These are phyloP conservation scores for Bovichtus variegatus DNA, from an alignment of 2,797 vertebrate genomes.

Conservation along the genomic window DNA sequence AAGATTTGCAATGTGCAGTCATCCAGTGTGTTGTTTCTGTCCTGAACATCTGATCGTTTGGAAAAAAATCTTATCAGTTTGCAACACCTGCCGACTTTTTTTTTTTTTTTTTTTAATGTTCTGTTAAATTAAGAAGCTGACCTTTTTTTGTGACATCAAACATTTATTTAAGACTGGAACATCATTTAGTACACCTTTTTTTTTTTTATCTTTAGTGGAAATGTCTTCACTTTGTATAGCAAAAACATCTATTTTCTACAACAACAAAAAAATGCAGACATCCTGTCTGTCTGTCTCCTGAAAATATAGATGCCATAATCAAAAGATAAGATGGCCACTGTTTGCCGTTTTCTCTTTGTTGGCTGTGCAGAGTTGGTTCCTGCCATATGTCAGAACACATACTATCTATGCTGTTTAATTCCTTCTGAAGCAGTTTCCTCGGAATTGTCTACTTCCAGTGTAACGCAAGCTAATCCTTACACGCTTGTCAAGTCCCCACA, in stretches of 20 bases:
- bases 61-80: neutral
- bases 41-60: slow-evolving; percentile 1
- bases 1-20: slow-evolving; percentile 8
- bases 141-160: slow-evolving; percentile 29
- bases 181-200: slow-evolving; percentile 12
- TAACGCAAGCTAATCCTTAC: slow-evolving; percentile 68
- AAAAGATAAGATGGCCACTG: slow-evolving; percentile 3
- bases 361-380: slow-evolving; percentile 13
- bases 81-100: slow-evolving; percentile 20
- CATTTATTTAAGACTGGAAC: slow-evolving; percentile 28
- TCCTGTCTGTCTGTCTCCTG: neutral
- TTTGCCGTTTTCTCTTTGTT: neutral
- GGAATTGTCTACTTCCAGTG: slow-evolving; percentile 55
- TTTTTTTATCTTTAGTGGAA: slow-evolving; percentile 12
- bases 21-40: neutral
- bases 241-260: too few species aligned
- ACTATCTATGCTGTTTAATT: slow-evolving; percentile 60
- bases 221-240: neutral
- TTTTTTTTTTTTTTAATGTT: slow-evolving; percentile 28
- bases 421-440: slow-evolving; percentile 57
- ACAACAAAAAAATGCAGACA: neutral
- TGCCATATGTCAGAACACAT: slow-evolving; percentile 25
- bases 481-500: slow-evolving; percentile 62
- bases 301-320: slow-evolving; percentile 3
- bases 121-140: slow-evolving; percentile 18